Evolutionary conservation across 2,113 vertebrate species (phyloP).

Genomic region (Electrona antarctica): DNA sequence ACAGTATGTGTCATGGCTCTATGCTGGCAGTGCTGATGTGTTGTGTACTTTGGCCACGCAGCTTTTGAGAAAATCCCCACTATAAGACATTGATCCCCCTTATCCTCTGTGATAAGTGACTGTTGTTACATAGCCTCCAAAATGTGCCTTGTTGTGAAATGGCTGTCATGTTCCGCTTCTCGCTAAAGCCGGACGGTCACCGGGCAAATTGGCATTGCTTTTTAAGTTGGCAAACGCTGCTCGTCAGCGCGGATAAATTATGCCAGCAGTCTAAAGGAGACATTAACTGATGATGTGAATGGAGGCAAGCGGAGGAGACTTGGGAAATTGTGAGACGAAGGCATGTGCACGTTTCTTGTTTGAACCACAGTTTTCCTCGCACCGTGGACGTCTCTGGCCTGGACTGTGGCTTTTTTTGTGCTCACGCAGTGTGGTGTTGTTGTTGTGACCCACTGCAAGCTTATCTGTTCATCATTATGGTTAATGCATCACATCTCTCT

Average conservation of each 20-base stretch:
- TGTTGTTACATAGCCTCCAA: slow-evolving; percentile 24
- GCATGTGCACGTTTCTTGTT: not conserved
- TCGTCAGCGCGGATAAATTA: not conserved
- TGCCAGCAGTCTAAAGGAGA: not conserved
- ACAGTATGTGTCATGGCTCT: not conserved
- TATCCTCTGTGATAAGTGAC: slow-evolving; percentile 34
- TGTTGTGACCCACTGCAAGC: slow-evolving; percentile 9
- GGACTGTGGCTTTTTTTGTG: not conserved
- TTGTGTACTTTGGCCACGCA: not conserved
- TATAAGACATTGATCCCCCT: slow-evolving; percentile 23
- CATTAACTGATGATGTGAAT: not conserved
- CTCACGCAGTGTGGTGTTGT: not conserved
- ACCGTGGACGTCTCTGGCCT: not conserved
- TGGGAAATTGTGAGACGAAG: not conserved
- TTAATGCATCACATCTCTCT: slow-evolving; percentile 20
- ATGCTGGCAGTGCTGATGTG: not conserved
- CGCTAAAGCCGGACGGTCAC: slow-evolving; percentile 7
- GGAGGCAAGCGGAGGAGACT: not conserved
- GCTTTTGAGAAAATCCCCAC: slow-evolving; percentile 13
- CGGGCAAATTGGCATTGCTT: not conserved
- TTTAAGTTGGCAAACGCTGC: slow-evolving; percentile 2
- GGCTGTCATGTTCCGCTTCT: slow-evolving; percentile 30
- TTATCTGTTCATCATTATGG: slow-evolving; percentile 23
- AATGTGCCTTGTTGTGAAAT: slow-evolving; percentile 38
- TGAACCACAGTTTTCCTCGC: not conserved